Evolutionary conservation across 2,888 invertebrate genomes (phyloP), one percentile per base, ranked within the genome.

Genomic region (Aleiodes testaceus): DNA sequence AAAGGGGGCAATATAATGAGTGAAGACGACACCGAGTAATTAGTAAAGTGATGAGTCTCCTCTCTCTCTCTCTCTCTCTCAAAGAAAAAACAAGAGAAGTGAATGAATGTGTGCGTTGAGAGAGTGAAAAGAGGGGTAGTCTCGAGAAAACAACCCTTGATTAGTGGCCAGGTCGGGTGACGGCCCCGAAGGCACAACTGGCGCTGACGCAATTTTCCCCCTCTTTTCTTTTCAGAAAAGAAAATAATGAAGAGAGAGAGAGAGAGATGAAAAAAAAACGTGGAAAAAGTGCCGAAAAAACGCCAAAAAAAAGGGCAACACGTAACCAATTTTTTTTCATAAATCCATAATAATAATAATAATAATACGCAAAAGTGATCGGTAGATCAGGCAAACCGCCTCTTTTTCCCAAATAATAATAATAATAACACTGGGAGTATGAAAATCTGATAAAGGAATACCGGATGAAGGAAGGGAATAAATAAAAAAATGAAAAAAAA

Each of bases 111-210:
- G 20, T 7, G 52, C 20, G 12, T 20, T 52, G 20, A 52, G 18
- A 52, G 36, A 52, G n/a, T 20, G 45, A 64, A 65, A 42, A 55
- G 44, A 59, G 50, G 47, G 47, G 61, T 64, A 52, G 71, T 59
- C 75, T 73, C 72, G 73, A 75, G 72, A 68, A 75, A 70, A 75
- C 72, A 74, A 71, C 70, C 74, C 74, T 75, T 74, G 72, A 74
- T 75, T 75, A 74, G 74, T 69, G 69, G 72, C 70, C n/a, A 22
- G 64, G 63, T 66, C 42, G 70, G 70, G 71, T 73, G 75, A 69
- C 65, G 65, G 75, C 72, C 73, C 53, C 64, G 66, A 1, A 26
- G 26, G 53, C 26, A 14, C 26, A 53, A 53, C 26, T 53, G 26
- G 26, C 1, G 26, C 26, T 53, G 53, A 53, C 26, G 53, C 53